Conservation (phyloP, 2,797 vertebrate genomes). For the Perodicticus potto region DNA sequence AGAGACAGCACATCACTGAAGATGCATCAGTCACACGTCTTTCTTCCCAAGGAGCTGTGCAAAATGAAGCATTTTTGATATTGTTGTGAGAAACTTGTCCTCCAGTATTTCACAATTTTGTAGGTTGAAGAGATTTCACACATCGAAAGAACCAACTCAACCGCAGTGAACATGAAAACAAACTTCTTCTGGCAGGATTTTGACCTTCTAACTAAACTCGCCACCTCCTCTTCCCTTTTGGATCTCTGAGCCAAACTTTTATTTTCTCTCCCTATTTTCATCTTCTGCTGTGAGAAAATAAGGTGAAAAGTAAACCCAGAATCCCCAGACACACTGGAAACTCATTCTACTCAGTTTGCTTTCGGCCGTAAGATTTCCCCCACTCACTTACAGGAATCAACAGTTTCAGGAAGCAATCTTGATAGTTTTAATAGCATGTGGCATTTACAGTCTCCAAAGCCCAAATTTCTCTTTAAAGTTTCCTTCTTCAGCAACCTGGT, state of each 20-base stretch:
- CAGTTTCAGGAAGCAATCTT: constrained; percentile 71
- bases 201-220: constrained; percentile 61
- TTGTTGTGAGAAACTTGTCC: background rate
- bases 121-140: constrained; percentile 53
- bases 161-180: constrained; percentile 47
- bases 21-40: background rate
- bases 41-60: background rate
- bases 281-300: constrained; percentile 60
- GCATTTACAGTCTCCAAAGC: constrained; percentile 64
- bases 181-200: constrained; percentile 39
- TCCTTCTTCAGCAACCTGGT: constrained; percentile 31
- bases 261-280: constrained; percentile 67
- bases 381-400: constrained; percentile 71
- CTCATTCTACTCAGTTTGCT: constrained; percentile 73
- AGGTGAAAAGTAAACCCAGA: constrained; percentile 67
- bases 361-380: constrained; percentile 65
- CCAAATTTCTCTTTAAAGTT: constrained; percentile 58
- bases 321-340: constrained; percentile 67
- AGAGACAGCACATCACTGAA: background rate
- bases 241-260: constrained; percentile 10
- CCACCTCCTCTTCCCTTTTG: constrained; percentile 37
- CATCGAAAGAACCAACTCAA: background rate
- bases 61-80: background rate
- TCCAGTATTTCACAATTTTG: constrained; percentile 8
- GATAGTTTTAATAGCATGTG: constrained; percentile 72